Evolutionary conservation across 2,888 invertebrate genomes (phyloP).

Genomic region (Lasius platythorax): DNA sequence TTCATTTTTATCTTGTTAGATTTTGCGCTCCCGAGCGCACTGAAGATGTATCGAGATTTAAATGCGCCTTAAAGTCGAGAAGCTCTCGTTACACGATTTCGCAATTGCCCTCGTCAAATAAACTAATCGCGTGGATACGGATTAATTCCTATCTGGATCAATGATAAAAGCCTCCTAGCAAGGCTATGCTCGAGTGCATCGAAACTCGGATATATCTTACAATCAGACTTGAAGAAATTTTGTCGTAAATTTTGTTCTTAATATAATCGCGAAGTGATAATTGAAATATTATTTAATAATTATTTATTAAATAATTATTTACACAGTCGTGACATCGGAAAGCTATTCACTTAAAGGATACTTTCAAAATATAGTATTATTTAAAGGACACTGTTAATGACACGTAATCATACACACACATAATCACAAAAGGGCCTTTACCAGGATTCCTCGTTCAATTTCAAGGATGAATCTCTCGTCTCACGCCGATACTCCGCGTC

Average conservation of each 20-base stretch:
- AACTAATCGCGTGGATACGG: slow-evolving; percentile 2
- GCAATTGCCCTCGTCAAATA: background rate
- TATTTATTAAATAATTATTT: background rate
- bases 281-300: background rate
- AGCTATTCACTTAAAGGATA: background rate
- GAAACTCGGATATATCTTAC: background rate
- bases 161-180: background rate
- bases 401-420: too few relatives aligned
- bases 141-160: background rate
- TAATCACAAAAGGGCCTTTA: background rate
- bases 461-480: background rate
- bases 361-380: background rate
- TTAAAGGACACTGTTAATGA: slow-evolving; percentile 13
- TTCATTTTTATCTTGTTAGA: background rate
- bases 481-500: background rate
- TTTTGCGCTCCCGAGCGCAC: background rate
- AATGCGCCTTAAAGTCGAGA: background rate
- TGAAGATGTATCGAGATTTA: background rate
- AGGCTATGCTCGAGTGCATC: background rate
- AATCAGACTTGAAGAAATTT: background rate
- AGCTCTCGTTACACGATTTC: background rate
- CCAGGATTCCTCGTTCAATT: background rate
- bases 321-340: background rate
- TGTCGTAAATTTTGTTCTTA: background rate
- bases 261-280: slow-evolving; percentile 10